Evolutionary conservation across 2,797 vertebrate species (phyloP), one percentile per base, ranked within the genome.

Genomic region (Danio kyathit): DNA sequence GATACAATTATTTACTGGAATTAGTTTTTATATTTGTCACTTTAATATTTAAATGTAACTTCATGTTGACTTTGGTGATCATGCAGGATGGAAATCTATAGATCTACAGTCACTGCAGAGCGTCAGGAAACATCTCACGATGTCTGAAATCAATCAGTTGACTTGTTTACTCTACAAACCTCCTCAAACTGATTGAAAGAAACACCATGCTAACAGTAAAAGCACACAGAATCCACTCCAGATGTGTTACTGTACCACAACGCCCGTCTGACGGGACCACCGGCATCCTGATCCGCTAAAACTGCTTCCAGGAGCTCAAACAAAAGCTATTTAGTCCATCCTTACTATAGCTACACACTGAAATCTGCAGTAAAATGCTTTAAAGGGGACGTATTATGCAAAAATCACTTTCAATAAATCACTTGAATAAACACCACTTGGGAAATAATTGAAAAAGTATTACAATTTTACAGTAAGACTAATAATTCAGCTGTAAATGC

Each of bases 231-330:
- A 90, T 80, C 85, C 92, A 91, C 90, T 91, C 88, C 90, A 92
- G 90, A 93, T 86, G 92, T 93, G 92, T 94, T 93, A 93, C 90
- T 92, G 89, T 43, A 80, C 78, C 69, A n/a, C 59, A 63, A n/a
- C 65, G 21, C 38, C 48, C 6, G 13, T 38, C 7, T 65, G 61
- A 56, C 19, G 56, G 61, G 57, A 7, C 60, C 52, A 10, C 19
- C 51, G 8, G 49, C 69, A 19, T 74, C 78, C 69, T 9, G 60
- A 40, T 80, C 69, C 78, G 51, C 57, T 38, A 38, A 56, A 80
- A 6, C 60, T 0, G 2, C 60, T 19, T 14, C 38, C 52, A 14
- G 40, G 57, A 80, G 48, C 59, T 73, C 69, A 41, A n/a, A 73
- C 51, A 65, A 9, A 48, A 65, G 5, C 59, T 13, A 52, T 66